Evolutionary conservation across 30 jellyfish, hydroid and myxozoan genomes (phyloP), one percentile per base, ranked within the genome.

Genomic region (Nemopilema nomurai): DNA sequence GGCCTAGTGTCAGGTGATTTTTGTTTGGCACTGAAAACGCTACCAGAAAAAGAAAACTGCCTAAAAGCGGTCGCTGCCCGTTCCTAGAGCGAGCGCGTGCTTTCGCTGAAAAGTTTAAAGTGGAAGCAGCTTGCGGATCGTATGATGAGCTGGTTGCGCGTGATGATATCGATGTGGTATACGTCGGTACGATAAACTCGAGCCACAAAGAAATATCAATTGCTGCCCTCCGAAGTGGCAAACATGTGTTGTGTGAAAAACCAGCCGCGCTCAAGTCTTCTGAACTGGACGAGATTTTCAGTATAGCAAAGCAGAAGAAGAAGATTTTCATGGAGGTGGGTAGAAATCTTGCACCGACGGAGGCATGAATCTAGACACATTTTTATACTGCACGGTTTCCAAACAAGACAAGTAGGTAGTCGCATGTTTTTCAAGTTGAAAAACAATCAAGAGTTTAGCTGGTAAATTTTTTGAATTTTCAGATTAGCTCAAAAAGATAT

Each of bases 201-300:
- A 70, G 87, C 0, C 98, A 92, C 76, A 87, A 83, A 77, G 90
- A 80, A 19, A 57, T 83, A 70, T 49, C 96, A 7, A 26, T 92
- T 49, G 51, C 31, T 19, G 97, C 97, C 0, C 19, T 92, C 70
- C 50, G 62, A 52, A 66, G 67, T 75, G 93, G 91, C 28, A 92
- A 92, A 64, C 87, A 85, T 20, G 98, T 92, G 19, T 89, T 92
- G 27, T 92, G 98, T 71, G 98, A 92, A 72, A 92, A 92, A 69
- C 97, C 98, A 27, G 86, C 80, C 0, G 87, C 92, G 0, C 21
- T 83, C 85, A 87, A 79, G 66, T 69, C 87, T 16, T 25, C 51
- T 53, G 98, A 92, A 49, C 78, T 88, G 29, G 92, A 87, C 18
- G 97, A 82, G 50, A 76, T 92, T 23, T 70, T 92, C 71, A 67